Evolutionary conservation across 2,113 vertebrate species (phyloP).

Genomic region (Lota lota): DNA sequence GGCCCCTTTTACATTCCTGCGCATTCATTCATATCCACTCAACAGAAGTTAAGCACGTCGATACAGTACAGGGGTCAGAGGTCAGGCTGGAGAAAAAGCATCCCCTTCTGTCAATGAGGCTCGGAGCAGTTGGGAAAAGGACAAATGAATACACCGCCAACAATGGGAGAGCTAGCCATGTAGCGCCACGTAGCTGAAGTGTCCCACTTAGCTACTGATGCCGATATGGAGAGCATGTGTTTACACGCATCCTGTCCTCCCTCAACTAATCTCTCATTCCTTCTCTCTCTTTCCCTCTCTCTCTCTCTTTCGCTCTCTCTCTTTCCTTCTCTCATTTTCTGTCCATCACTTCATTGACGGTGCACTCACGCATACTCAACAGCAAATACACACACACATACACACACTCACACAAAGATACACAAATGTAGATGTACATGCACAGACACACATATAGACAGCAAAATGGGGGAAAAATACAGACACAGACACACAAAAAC

Average conservation of each 20-base stretch:
- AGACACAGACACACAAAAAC: slow-evolving; percentile 41
- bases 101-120: slow-evolving; percentile 14
- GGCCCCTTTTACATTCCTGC: no score
- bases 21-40: no score
- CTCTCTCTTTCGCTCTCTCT: neutral
- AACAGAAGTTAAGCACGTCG: neutral
- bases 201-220: slow-evolving; percentile 33
- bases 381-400: neutral
- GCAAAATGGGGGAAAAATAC: neutral
- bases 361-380: neutral
- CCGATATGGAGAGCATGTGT: slow-evolving; percentile 17
- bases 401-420: slow-evolving; percentile 23
- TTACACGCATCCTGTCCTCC: slow-evolving; percentile 9
- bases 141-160: slow-evolving; percentile 19
- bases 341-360: neutral
- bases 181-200: slow-evolving; percentile 22
- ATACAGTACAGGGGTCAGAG: slow-evolving; percentile 17
- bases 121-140: slow-evolving; percentile 19
- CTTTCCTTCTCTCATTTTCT: neutral
- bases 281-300: neutral
- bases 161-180: slow-evolving; percentile 25
- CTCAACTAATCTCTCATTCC: neutral
- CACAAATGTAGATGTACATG: slow-evolving; percentile 27
- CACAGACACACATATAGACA: slow-evolving; percentile 31
- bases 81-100: slow-evolving; percentile 12